Percentiles rank a stretch among this genome's conserved stretches.
These are phyloP conservation scores for Calidris pygmaea DNA, from an alignment of 2,113 vertebrate species.

Conservation along the genomic window DNA sequence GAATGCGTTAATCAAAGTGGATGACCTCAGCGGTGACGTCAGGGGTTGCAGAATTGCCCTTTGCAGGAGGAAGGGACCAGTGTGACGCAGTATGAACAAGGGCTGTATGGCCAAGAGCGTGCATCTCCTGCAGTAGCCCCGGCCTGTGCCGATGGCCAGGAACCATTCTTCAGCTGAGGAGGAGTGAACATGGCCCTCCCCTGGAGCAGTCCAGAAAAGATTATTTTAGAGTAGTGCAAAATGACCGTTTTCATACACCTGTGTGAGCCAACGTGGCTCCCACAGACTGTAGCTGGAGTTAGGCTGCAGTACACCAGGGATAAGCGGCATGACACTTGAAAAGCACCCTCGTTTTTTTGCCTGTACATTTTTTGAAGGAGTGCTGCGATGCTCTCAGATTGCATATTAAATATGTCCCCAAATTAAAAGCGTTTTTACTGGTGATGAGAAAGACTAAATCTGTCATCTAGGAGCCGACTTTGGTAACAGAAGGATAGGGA, in stretches of 20 bases:
- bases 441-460: not conserved
- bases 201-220: not conserved
- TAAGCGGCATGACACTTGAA: not conserved
- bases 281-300: not conserved
- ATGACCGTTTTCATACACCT: not conserved
- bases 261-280: not conserved
- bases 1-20: rapidly evolving
- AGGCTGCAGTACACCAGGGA: not conserved
- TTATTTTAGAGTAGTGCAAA: not conserved
- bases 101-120: not conserved
- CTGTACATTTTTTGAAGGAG: not conserved
- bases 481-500: not conserved
- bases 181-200: not conserved
- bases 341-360: not conserved
- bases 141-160: not conserved
- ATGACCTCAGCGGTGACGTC: not conserved
- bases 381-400: not conserved
- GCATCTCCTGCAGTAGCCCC: not conserved
- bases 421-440: not conserved
- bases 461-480: not conserved
- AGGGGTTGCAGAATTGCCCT: not conserved
- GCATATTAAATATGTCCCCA: not conserved
- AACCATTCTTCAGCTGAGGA: not conserved
- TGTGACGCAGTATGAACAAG: rapidly evolving
- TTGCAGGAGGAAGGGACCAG: not conserved